phyloP scores from a whole-genome alignment of 2,113 vertebrate genomes.

The Ptilorrhoa leucosticta region DNA sequence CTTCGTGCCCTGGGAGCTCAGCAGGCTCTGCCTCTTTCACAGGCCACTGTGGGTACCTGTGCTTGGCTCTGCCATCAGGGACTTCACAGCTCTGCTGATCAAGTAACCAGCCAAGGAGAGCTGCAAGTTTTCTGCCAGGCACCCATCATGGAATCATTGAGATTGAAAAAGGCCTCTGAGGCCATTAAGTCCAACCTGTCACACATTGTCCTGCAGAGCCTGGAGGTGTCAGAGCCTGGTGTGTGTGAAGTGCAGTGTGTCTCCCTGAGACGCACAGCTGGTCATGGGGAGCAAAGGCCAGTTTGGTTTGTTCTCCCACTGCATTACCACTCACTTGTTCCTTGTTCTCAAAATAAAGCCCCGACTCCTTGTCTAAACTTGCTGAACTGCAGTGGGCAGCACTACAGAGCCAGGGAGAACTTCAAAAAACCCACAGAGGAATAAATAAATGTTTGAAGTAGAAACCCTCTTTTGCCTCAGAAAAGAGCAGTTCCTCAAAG shows the following conservation, averaged over 20 bases:
- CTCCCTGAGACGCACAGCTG: neutral
- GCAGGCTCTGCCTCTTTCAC: neutral
- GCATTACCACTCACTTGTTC: neutral
- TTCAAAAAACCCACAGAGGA: neutral
- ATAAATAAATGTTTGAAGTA: neutral
- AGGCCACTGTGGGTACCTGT: neutral
- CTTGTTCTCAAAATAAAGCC: neutral
- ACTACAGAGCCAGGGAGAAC: neutral
- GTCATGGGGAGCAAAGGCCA: neutral
- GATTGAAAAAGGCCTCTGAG: neutral
- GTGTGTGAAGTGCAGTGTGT: neutral
- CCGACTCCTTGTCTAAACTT: neutral
- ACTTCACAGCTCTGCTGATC: neutral
- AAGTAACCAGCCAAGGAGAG: neutral
- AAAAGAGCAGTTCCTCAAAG: neutral
- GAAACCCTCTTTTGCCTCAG: neutral
- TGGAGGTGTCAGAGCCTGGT: neutral
- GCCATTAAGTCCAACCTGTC: neutral
- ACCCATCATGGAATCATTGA: rapidly evolving
- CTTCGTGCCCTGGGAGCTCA: rapidly evolving
- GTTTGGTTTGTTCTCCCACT: neutral
- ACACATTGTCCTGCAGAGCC: neutral
- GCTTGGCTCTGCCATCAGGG: neutral
- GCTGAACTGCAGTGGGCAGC: neutral
- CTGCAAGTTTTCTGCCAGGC: neutral